Evolutionary conservation across 2,797 vertebrate species (phyloP).

Genomic region (Antrozous pallidus): DNA sequence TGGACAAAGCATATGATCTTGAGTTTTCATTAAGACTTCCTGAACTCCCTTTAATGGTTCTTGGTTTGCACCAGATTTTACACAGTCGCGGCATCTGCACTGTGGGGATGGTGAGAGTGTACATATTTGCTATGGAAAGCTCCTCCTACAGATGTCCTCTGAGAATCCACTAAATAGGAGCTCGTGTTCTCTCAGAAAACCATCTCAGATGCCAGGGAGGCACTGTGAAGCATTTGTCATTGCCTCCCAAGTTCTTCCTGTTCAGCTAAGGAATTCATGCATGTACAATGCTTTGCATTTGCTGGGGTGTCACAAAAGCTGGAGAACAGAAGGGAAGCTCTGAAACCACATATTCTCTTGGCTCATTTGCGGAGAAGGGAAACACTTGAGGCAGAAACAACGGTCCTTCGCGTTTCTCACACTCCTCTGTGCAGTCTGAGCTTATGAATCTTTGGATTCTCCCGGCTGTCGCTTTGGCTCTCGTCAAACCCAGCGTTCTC

Average conservation of each 20-base stretch:
- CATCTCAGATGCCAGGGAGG: conserved; percentile 60
- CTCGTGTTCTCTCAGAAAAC: conserved; percentile 62
- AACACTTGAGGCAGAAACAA: conserved; percentile 46
- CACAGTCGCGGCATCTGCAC: conserved; percentile 21
- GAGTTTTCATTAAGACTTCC: not conserved
- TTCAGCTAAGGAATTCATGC: conserved; percentile 52
- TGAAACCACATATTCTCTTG: conserved; percentile 42
- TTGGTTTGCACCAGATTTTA: not conserved
- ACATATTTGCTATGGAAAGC: conserved; percentile 64
- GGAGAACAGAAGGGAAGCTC: conserved; percentile 62
- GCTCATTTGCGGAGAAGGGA: conserved; percentile 58
- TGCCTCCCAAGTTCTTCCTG: conserved; percentile 56
- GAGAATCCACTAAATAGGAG: conserved; percentile 45
- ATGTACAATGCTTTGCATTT: conserved; percentile 44
- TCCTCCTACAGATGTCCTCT: conserved; percentile 70
- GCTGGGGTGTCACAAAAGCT: conserved; percentile 56
- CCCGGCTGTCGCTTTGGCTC: conserved; percentile 54
- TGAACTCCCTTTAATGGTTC: not conserved
- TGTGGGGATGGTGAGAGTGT: not conserved
- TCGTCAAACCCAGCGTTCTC: not conserved
- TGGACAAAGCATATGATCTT: not conserved
- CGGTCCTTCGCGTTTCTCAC: conserved; percentile 14
- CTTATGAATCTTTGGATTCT: conserved; percentile 56
- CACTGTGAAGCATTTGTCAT: conserved; percentile 44
- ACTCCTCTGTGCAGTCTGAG: not conserved